phyloP scores from a whole-genome alignment of 1,140 invertebrate species.

The Drosophila sp. region DNA sequence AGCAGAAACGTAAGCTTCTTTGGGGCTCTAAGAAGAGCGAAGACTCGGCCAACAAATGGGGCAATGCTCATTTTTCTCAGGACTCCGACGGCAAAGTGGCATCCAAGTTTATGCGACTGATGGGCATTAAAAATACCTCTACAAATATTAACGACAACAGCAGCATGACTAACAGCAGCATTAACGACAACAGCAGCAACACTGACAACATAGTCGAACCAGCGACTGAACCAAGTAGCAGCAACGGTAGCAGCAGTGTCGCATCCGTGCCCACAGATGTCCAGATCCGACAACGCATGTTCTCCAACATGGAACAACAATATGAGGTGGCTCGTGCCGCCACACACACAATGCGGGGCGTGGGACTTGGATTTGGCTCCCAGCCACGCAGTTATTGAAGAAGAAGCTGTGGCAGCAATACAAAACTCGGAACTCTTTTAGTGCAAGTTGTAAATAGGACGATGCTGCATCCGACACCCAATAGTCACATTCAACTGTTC shows the following conservation, averaged over 20 bases:
- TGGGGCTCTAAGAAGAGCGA: constrained; percentile 91
- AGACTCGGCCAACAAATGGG: constrained; percentile 89
- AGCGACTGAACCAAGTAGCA: constrained; percentile 4
- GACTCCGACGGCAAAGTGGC: constrained; percentile 95
- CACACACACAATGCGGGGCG: constrained; percentile 96
- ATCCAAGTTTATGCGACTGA: constrained; percentile 97
- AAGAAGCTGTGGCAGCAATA: neutral
- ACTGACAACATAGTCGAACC: constrained; percentile 4
- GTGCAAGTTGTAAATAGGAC: constrained; percentile 58
- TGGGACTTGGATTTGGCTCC: constrained; percentile 92
- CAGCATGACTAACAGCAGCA: constrained; percentile 24
- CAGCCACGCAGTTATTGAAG: constrained; percentile 74
- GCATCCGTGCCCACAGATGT: constrained; percentile 85
- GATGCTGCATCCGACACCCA: constrained; percentile 38
- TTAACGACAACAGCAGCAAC: constrained; percentile 22
- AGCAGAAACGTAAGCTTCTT: constrained; percentile 94
- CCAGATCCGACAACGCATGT: constrained; percentile 95
- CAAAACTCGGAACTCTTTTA: neutral
- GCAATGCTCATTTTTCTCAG: constrained; percentile 92
- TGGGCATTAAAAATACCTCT: constrained; percentile 91
- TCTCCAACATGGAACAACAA: constrained; percentile 95
- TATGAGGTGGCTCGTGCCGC: constrained; percentile 96
- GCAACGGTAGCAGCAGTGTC: constrained; percentile 32
- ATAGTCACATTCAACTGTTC: constrained; percentile 52
- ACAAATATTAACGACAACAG: constrained; percentile 17